Percentiles rank a stretch among this genome's conserved stretches.
These are phyloP conservation scores for Noctua fimbriata DNA, from an alignment of 2,888 invertebrate genomes.

Conservation along the genomic window DNA sequence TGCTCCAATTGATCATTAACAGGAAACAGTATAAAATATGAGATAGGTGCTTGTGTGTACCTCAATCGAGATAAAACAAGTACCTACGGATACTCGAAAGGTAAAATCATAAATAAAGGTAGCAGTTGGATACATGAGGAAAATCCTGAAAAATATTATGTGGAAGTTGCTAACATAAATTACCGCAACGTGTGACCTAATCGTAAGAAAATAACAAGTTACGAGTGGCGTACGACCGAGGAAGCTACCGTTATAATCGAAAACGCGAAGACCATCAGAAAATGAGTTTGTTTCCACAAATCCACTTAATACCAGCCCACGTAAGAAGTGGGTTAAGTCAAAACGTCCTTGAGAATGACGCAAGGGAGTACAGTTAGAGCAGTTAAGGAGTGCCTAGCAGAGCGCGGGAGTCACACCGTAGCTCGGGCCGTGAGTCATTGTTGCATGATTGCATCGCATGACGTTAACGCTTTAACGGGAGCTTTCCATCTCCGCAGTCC, in stretches of 20 bases:
- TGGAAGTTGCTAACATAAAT: constrained; percentile 8
- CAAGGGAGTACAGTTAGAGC: constrained; percentile 70
- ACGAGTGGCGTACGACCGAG: constrained; percentile 20
- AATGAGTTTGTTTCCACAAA: constrained; percentile 59
- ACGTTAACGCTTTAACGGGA: constrained; percentile 83
- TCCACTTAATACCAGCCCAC: constrained; percentile 59
- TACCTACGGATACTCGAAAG: background rate
- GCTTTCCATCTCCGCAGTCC: constrained; percentile 86
- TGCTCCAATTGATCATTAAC: background rate
- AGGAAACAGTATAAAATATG: background rate
- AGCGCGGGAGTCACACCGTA: constrained; percentile 54
- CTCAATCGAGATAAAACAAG: background rate
- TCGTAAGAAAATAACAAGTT: constrained; percentile 49
- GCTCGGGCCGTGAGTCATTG: constrained; percentile 75
- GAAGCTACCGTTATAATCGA: constrained; percentile 62
- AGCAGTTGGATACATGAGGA: background rate
- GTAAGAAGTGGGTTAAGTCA: constrained; percentile 63
- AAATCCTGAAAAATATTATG: constrained; percentile 3
- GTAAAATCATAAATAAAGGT: background rate
- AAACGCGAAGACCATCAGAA: constrained; percentile 52
- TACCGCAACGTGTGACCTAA: constrained; percentile 40
- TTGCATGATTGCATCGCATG: constrained; percentile 79
- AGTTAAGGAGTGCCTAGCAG: constrained; percentile 58
- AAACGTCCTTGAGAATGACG: constrained; percentile 76
- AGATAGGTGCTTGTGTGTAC: background rate